phyloP scores from a whole-genome alignment of 2,113 vertebrate genomes.

The Nasalis larvatus region DNA sequence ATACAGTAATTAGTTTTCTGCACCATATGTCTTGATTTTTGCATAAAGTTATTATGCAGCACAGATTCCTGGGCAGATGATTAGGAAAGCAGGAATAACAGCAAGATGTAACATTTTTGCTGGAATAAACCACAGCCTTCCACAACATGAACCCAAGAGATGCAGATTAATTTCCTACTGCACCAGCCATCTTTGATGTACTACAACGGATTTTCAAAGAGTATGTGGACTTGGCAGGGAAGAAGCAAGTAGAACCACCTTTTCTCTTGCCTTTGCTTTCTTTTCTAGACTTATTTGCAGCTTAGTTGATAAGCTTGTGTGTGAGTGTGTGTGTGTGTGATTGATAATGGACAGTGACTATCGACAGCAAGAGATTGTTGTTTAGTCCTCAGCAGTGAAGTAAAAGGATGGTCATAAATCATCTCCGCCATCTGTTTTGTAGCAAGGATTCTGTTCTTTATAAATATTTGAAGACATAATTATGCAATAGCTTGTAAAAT shows the following conservation, averaged over 20 bases:
- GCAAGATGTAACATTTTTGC: neutral
- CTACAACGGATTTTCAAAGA: neutral
- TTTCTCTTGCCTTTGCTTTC: neutral
- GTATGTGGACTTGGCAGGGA: neutral
- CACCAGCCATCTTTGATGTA: neutral
- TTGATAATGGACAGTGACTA: neutral
- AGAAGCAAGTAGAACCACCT: neutral
- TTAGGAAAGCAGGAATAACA: neutral
- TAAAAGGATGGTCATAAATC: too few species aligned
- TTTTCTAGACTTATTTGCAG: neutral
- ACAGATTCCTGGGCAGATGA: constrained; percentile 44
- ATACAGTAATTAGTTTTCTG: constrained; percentile 69
- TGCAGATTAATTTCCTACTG: neutral
- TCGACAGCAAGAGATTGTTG: neutral
- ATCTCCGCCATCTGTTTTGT: neutral
- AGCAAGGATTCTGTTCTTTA: neutral
- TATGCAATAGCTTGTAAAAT: neutral
- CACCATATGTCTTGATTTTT: constrained; percentile 70
- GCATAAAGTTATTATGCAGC: constrained; percentile 56
- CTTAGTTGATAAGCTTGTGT: neutral
- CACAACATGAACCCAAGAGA: neutral
- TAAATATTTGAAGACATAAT: neutral
- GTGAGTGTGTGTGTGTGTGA: neutral
- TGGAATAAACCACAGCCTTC: neutral
- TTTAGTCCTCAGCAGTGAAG: neutral